Base-by-base conservation (phyloP, 2,797 vertebrate species). In the Etheostoma nigrum region DNA sequence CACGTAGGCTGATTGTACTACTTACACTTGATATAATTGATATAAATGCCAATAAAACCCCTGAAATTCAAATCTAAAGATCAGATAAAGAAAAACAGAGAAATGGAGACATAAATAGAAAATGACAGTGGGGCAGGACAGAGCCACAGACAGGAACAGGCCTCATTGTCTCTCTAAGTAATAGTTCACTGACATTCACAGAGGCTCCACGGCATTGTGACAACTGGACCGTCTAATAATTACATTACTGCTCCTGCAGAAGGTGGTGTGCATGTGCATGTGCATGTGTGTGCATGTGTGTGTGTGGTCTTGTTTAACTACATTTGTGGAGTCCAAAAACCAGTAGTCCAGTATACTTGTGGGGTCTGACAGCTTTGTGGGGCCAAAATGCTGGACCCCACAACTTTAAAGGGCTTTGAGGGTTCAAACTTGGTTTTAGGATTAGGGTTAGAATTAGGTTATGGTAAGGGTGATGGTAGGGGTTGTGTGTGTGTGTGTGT, bases 151-250 rank as follows among this genome's bases (percentile, higher is more conserved):
- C 66, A 83, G 79, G 54, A 74, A 14, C 44, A 42, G 60, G 23
- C 51, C n/a, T 30, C 42, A 62, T 33, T 77, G 68, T 84, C 72
- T 76, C 61, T 52, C 57, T 78, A 87, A 88, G 79, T 86, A 85
- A 89, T 80, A 84, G 85, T 62, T 78, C 53, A 61, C 68, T 82
- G 87, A 85, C 76, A 86, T 80, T 71, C 12, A 67, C 48, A 49
- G 72, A 72, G 52, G 58, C 72, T 76, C 30, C 51, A 15, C 33
- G 40, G 64, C 59, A 78, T 70, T 44, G 54, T 70, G 79, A 83
- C 40, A 61, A 58, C 76, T 82, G 57, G 45, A 40, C 64, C 67
- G 62, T 67, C 42, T 76, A 57, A 67, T 87, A 89, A 93, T 88
- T 69, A 80, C 59, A 85, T 91, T 88, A 85, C 54, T 70, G 79